Base-by-base conservation (phyloP, 2,888 invertebrate genomes). In the Drosophila bunnanda region DNA sequence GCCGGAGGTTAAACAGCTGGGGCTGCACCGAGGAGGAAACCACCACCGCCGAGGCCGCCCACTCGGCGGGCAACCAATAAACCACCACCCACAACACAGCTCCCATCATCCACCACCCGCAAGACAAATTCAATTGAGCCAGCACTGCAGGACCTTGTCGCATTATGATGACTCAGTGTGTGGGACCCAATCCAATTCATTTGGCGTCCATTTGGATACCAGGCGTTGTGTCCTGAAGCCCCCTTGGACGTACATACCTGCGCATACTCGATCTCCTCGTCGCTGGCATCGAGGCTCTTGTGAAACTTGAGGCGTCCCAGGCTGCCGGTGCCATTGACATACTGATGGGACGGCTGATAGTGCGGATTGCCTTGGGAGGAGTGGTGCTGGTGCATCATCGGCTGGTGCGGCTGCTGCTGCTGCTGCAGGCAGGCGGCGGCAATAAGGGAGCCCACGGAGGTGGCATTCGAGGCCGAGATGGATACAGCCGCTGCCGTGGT, bases 211-310 rank as follows among this genome's bases (percentile, higher is more conserved):
- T 28, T 52, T 22, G 39, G 44, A 36, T 48, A 53, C 57, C 64
- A 36, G 50, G 17, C 41, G 20, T 41, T 10, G 12, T 10, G 39
- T 17, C 38, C 38, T 38, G n/a, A n/a, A 25, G 25, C 20, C 44
- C 7, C 43, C 62, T 54, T 53, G 46, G 61, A 61, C 92, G 91
- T 25, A 25, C 92, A 91, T 92, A 94, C 94, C 92, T 93, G 93
- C 55, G 93, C 93, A 78, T 93, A 93, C 81, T 93, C 93, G 78
- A 93, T 92, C 78, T 94, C 94, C 85, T 94, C 94, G 77, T 94
- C 94, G 81, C 93, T 93, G 78, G 93, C 90, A 76, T 90, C 92
- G 75, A 89, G 81, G 64, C 90, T 91, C 76, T 91, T 90, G 73
- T 91, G 87, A 67, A 81, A 91, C 79, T 91, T 91, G 30, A 92